phyloP scores from a whole-genome alignment of 2,113 vertebrate species.

The Rattus rattus region DNA sequence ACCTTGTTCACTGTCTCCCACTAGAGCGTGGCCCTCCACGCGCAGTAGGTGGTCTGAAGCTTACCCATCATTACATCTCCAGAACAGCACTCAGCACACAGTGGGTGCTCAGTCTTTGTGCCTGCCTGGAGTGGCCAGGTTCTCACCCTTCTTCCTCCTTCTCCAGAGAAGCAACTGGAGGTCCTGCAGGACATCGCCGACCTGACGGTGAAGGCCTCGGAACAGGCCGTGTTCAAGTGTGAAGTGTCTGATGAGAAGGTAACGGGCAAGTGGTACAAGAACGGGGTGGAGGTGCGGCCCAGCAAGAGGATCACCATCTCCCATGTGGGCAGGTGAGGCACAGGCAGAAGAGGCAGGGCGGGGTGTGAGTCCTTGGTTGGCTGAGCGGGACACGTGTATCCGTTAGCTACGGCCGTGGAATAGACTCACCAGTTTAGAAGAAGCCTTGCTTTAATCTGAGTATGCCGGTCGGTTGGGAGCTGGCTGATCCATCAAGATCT shows the following conservation, averaged over 20 bases:
- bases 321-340: slow-evolving; percentile 90
- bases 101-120: neutral
- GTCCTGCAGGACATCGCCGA: slow-evolving; percentile 94
- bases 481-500: neutral
- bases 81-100: neutral
- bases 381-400: rapidly evolving
- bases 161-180: slow-evolving; percentile 91
- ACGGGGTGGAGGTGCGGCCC: slow-evolving; percentile 91
- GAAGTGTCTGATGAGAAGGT: slow-evolving; percentile 96
- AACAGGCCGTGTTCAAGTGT: slow-evolving; percentile 95
- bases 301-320: slow-evolving; percentile 90
- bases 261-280: slow-evolving; percentile 95
- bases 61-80: rapidly evolving
- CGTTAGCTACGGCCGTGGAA: neutral
- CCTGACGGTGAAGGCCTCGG: slow-evolving; percentile 90
- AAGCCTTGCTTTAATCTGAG: neutral
- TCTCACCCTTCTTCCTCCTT: neutral
- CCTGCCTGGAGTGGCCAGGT: rapidly evolving
- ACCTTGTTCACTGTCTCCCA: neutral
- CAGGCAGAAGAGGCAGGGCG: rapidly evolving
- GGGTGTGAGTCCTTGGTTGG: neutral
- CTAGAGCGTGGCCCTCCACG: rapidly evolving
- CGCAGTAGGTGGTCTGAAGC: neutral
- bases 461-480: too few relatives aligned
- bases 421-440: neutral